Conservation (phyloP, 2,888 invertebrate species). For the Hirtodrosophila trivittata region DNA sequence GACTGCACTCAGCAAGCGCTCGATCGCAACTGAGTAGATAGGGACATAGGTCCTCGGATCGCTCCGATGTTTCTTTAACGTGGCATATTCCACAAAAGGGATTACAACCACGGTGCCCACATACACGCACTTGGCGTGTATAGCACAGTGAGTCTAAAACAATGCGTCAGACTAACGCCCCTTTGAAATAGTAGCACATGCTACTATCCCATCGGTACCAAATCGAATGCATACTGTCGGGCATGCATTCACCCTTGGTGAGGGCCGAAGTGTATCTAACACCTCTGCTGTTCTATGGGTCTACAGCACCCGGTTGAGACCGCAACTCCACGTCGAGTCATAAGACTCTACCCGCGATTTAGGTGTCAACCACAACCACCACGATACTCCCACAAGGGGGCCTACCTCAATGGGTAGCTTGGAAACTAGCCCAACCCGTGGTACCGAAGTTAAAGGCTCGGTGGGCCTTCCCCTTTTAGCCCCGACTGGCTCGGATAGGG, state of each 20-base stretch:
- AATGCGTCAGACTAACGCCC: constrained; percentile 8
- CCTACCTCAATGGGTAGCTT: constrained; percentile 5
- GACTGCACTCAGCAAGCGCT: too few relatives aligned
- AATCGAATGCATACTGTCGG: neutral
- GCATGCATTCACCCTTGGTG: neutral
- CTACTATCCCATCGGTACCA: neutral
- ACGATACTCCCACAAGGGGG: constrained; percentile 8
- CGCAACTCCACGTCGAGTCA: constrained; percentile 1
- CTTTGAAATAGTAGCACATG: neutral
- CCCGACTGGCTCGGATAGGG: neutral
- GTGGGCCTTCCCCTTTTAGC: constrained; percentile 1
- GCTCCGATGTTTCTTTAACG: too few relatives aligned
- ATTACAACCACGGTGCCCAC: too few relatives aligned
- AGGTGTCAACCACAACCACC: constrained; percentile 4
- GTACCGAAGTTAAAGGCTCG: neutral
- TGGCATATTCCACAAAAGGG: too few relatives aligned
- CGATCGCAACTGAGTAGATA: too few relatives aligned
- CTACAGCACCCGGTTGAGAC: neutral
- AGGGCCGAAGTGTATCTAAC: too few relatives aligned
- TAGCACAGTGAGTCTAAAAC: neutral
- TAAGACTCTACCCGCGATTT: neutral
- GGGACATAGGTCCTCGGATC: too few relatives aligned
- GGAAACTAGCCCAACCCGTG: neutral
- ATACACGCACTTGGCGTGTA: neutral
- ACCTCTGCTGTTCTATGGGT: too few relatives aligned